Evolutionary conservation across 2,888 invertebrate species (phyloP).

Genomic region (Dasysyrphus tricinctus): DNA sequence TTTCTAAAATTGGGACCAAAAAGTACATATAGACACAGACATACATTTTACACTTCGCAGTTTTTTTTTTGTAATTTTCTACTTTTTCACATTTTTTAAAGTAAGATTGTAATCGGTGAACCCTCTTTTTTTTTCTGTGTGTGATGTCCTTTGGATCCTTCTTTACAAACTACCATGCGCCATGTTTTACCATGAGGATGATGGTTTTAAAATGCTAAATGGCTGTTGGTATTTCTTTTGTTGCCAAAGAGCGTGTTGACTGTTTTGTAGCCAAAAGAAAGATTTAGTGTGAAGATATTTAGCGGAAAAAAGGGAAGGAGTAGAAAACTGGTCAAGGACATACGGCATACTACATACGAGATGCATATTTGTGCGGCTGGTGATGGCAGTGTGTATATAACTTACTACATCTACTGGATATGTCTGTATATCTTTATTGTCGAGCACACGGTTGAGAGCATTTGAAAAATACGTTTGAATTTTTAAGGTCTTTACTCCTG

Average conservation of each 20-base stretch:
- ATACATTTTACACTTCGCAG: constrained; percentile 39
- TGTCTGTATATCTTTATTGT: constrained; percentile 67
- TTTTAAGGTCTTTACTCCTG: neutral
- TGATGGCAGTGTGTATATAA: neutral
- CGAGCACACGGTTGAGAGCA: constrained; percentile 69
- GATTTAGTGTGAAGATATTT: constrained; percentile 75
- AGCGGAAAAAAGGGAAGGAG: constrained; percentile 67
- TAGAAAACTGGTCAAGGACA: constrained; percentile 73
- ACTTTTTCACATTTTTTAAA: constrained; percentile 43
- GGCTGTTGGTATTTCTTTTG: constrained; percentile 69
- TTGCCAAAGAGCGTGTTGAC: constrained; percentile 47
- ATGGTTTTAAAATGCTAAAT: constrained; percentile 75
- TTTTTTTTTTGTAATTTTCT: constrained; percentile 51
- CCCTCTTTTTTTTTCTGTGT: constrained; percentile 46
- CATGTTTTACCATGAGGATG: constrained; percentile 6
- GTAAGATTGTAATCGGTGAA: constrained; percentile 65
- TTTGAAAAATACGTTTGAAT: constrained; percentile 73
- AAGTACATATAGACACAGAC: constrained; percentile 16
- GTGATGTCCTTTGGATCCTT: constrained; percentile 42
- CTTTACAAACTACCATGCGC: constrained; percentile 7
- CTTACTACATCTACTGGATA: neutral
- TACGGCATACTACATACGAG: neutral
- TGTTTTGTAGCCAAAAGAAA: constrained; percentile 46
- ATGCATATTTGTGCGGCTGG: constrained; percentile 26
- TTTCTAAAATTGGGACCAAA: constrained; percentile 51